A percentile compares a stretch with the other conserved stretches of the same genome.
These are phyloP conservation scores for Leptodactylus fuscus DNA, from an alignment of 2,113 vertebrate species.

Conservation along the genomic window DNA sequence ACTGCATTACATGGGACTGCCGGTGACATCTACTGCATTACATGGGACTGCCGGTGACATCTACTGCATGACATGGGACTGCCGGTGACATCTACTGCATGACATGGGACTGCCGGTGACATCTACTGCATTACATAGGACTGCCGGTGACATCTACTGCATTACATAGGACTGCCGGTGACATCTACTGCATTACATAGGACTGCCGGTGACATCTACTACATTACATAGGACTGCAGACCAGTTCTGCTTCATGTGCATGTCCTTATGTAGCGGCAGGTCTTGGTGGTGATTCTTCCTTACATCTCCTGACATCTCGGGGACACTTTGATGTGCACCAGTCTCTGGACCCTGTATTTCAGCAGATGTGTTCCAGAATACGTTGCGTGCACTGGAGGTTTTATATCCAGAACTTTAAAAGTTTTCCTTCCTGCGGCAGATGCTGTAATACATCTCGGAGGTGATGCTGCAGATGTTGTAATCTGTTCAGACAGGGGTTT, in stretches of 20 bases:
- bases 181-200: too few relatives aligned
- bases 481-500: neutral
- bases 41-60: too few relatives aligned
- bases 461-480: constrained; percentile 21
- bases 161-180: too few relatives aligned
- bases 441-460: constrained; percentile 23
- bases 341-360: neutral
- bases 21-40: too few relatives aligned
- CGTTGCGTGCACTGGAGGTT: neutral
- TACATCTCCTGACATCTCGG: neutral
- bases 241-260: neutral
- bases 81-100: too few relatives aligned
- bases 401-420: neutral
- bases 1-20: too few relatives aligned
- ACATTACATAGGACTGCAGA: neutral
- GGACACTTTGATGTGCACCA: neutral
- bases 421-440: neutral
- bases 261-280: neutral
- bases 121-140: too few relatives aligned
- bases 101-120: too few relatives aligned
- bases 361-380: constrained; percentile 29
- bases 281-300: neutral
- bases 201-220: too few relatives aligned
- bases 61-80: too few relatives aligned
- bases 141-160: too few relatives aligned